A percentile compares a stretch with the other conserved stretches of the same genome.
These are phyloP conservation scores for Argentina silus DNA, from an alignment of 2,797 vertebrate genomes.

Conservation along the genomic window DNA sequence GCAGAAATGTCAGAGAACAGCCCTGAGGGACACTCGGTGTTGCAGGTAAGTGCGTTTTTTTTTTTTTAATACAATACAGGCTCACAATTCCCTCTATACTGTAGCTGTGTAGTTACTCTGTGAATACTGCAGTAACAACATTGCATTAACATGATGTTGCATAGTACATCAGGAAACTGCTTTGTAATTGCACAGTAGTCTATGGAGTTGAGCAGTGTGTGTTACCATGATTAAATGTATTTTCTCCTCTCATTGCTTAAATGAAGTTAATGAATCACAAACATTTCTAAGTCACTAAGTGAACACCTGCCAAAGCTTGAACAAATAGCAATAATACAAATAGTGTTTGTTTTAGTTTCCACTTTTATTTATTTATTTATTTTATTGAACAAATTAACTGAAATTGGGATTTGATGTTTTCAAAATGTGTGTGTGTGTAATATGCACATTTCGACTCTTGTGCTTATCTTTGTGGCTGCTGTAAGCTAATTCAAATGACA, in stretches of 20 bases:
- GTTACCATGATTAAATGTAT: conserved; percentile 32
- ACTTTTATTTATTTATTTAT: background rate
- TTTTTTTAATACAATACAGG: background rate
- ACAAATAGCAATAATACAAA: too few relatives aligned
- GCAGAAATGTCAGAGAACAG: conserved; percentile 95
- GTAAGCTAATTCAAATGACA: background rate
- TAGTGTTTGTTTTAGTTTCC: background rate
- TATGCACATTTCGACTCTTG: conserved; percentile 5
- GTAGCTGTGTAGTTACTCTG: too few relatives aligned
- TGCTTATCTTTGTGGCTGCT: background rate
- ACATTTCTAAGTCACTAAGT: background rate
- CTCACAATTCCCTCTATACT: too few relatives aligned
- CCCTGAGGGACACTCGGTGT: conserved; percentile 92
- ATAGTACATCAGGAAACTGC: too few relatives aligned
- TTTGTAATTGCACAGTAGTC: too few relatives aligned
- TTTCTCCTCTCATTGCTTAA: background rate
- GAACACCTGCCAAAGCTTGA: conserved; percentile 4
- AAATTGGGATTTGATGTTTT: background rate
- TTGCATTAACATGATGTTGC: too few relatives aligned
- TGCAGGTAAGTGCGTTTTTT: conserved; percentile 84
- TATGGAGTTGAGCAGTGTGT: too few relatives aligned
- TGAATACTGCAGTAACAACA: too few relatives aligned
- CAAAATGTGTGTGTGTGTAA: background rate
- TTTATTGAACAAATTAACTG: background rate
- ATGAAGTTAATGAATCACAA: background rate